These are phyloP conservation scores for Neocrepidodera transversa DNA, from an alignment of 2,888 invertebrate genomes.

Conservation along the genomic window DNA sequence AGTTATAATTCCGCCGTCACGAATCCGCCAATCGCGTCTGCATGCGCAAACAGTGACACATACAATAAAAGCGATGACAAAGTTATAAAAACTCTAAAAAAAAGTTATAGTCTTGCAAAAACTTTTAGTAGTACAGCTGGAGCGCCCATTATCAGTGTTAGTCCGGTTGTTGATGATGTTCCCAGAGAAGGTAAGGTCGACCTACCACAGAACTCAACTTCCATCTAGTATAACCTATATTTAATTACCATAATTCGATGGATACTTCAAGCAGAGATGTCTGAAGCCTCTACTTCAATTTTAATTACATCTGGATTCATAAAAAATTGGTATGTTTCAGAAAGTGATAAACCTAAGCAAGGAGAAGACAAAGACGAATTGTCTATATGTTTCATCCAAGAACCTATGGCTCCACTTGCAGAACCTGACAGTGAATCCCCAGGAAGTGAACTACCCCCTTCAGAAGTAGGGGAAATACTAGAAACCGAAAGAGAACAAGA, in stretches of 20 bases:
- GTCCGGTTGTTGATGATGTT: slow-evolving; percentile 72
- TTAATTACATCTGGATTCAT: too few relatives aligned
- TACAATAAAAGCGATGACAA: slow-evolving; percentile 52
- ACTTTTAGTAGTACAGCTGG: slow-evolving; percentile 56
- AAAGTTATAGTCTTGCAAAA: slow-evolving; percentile 58
- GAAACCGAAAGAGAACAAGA: slow-evolving; percentile 14
- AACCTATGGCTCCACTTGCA: slow-evolving; percentile 70
- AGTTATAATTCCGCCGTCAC: slow-evolving; percentile 2
- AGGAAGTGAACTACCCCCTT: slow-evolving; percentile 68
- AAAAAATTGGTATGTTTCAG: too few relatives aligned
- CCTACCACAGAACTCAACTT: too few relatives aligned
- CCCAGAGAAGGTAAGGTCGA: slow-evolving; percentile 42
- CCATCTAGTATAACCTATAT: too few relatives aligned
- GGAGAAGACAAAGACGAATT: slow-evolving; percentile 25
- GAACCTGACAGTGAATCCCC: slow-evolving; percentile 74
- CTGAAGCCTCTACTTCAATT: too few relatives aligned
- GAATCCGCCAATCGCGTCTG: slow-evolving; percentile 10
- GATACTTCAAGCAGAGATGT: too few relatives aligned
- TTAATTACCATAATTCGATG: too few relatives aligned
- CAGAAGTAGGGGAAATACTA: slow-evolving; percentile 34
- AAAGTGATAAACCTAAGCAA: slow-evolving; percentile 32
- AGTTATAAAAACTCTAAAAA: slow-evolving; percentile 54
- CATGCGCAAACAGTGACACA: slow-evolving; percentile 52
- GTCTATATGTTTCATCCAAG: slow-evolving; percentile 37
- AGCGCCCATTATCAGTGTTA: slow-evolving; percentile 74